Percentiles rank a stretch among this genome's conserved stretches.
Evolutionary conservation across 2,113 vertebrate species (phyloP).

Genomic region (Hippocampus guttulatus): DNA sequence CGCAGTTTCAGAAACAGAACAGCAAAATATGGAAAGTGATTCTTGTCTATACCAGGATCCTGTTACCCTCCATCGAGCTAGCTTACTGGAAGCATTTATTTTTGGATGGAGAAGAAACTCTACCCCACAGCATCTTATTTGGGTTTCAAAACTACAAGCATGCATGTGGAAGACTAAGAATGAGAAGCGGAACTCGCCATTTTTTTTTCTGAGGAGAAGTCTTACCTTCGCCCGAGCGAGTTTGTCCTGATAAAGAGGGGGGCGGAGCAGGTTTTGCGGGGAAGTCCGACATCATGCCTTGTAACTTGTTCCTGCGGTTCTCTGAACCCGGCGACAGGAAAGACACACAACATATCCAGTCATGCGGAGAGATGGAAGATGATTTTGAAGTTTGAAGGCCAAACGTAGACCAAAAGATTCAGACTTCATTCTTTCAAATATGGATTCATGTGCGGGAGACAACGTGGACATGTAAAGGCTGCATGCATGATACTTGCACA

Average conservation of each 20-base stretch:
- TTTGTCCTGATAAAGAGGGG: constrained; percentile 73
- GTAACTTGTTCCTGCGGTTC: constrained; percentile 82
- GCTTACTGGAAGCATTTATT: constrained; percentile 30
- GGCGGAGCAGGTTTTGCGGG: constrained; percentile 76
- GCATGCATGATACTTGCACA: constrained; percentile 40
- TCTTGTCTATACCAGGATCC: constrained; percentile 6
- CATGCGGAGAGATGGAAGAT: constrained; percentile 47
- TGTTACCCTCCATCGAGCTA: constrained; percentile 21
- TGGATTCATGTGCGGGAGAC: not conserved
- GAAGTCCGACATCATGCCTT: constrained; percentile 84
- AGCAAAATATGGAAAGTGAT: constrained; percentile 4
- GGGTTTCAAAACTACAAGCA: constrained; percentile 12
- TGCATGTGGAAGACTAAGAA: not conserved
- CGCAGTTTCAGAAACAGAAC: not conserved
- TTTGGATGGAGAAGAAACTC: constrained; percentile 20
- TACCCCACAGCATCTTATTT: constrained; percentile 26
- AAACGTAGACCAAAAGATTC: constrained; percentile 20
- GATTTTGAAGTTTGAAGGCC: constrained; percentile 37
- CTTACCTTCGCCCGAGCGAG: constrained; percentile 81
- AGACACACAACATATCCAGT: constrained; percentile 64
- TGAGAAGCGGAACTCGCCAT: not conserved
- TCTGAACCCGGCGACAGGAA: constrained; percentile 73
- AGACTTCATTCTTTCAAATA: constrained; percentile 20
- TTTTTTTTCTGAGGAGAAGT: constrained; percentile 1
- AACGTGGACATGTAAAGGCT: constrained; percentile 35